phyloP scores from a whole-genome alignment of 2,797 vertebrate genomes.

The Danio tinwini region DNA sequence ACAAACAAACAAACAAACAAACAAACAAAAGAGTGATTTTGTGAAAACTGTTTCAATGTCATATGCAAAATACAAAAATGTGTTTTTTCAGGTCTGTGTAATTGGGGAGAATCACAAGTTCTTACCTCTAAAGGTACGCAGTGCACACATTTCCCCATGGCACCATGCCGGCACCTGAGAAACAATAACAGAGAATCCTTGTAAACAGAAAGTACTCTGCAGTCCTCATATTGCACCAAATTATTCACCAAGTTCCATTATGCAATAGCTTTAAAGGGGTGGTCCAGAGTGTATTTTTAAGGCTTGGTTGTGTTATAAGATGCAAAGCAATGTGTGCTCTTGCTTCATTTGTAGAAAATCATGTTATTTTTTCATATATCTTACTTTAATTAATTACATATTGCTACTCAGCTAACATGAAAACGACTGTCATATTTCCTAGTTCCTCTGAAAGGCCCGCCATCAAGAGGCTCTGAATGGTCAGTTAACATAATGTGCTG shows the following conservation, averaged over 20 bases:
- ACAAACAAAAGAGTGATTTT: neutral
- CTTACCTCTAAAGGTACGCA: slow-evolving; percentile 97
- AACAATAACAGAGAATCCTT: slow-evolving; percentile 24
- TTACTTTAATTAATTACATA: too few relatives aligned
- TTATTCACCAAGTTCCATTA: neutral
- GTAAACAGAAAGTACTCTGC: neutral
- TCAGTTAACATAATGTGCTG: too few relatives aligned
- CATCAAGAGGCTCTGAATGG: too few relatives aligned
- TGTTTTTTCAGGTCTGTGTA: neutral
- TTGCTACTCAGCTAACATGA: too few relatives aligned
- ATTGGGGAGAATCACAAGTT: neutral
- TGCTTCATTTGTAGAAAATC: too few relatives aligned
- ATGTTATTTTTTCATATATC: too few relatives aligned
- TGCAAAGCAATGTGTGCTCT: too few relatives aligned
- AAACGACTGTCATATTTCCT: too few relatives aligned
- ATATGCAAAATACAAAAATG: neutral
- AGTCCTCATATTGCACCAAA: neutral
- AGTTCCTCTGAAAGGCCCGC: too few relatives aligned
- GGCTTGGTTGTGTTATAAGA: too few relatives aligned
- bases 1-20: neutral
- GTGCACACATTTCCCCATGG: slow-evolving; percentile 95
- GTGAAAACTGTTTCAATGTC: neutral
- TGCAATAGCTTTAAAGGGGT: neutral
- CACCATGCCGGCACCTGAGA: slow-evolving; percentile 92
- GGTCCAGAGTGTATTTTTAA: too few relatives aligned